Conservation (phyloP, 2,888 invertebrate genomes). For the Ochropleura plecta region DNA sequence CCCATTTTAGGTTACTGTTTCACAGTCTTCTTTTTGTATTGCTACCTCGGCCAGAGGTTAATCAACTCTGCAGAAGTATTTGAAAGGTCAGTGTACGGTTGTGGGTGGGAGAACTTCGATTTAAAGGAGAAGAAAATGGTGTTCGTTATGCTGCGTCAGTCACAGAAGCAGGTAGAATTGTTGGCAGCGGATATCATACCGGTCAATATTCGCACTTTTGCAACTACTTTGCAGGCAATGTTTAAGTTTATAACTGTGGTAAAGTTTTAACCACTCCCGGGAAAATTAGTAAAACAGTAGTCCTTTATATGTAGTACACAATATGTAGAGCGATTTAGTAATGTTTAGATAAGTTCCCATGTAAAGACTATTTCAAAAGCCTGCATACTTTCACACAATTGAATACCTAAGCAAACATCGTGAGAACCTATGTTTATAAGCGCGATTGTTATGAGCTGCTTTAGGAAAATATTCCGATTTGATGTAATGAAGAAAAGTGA, state of each 20-base stretch:
- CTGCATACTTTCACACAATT: constrained; percentile 8
- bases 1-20: constrained; percentile 81
- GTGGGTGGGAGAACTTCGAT: constrained; percentile 85
- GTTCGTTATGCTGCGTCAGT: constrained; percentile 77
- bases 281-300: neutral
- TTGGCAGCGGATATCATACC: constrained; percentile 84
- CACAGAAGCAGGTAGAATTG: constrained; percentile 80
- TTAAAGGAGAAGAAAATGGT: constrained; percentile 76
- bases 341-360: constrained; percentile 9
- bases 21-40: constrained; percentile 82
- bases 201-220: constrained; percentile 85
- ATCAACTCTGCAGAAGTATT: constrained; percentile 81
- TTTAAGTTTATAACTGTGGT: constrained; percentile 85
- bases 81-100: constrained; percentile 80
- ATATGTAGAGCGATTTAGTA: constrained; percentile 10
- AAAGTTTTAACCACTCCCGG: constrained; percentile 70
- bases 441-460: neutral
- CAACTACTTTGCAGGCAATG: constrained; percentile 80
- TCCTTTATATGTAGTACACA: neutral
- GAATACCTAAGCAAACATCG: constrained; percentile 3
- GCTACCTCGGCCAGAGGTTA: constrained; percentile 81
- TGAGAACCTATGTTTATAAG: constrained; percentile 11
- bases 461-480: neutral
- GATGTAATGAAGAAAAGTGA: neutral
- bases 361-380: constrained; percentile 6